Base-by-base conservation (phyloP, 2,888 invertebrate genomes). In the Anodontia alba region DNA sequence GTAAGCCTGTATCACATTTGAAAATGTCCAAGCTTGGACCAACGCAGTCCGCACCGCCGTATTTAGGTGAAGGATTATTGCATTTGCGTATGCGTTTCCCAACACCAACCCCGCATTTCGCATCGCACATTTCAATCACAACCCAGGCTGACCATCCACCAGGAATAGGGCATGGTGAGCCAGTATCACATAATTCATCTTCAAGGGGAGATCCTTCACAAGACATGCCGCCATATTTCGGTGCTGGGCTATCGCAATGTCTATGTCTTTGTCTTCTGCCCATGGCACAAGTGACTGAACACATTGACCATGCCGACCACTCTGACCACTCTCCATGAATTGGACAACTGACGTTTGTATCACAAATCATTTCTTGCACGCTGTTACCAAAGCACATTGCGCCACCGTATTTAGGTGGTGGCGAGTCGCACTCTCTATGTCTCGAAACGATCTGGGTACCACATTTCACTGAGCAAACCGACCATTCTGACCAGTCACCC, bases 71-170 rank as follows among this genome's bases (percentile, higher is more conserved):
- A 5, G 84, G 84, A 54, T 46, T 49, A 49, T 81, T 76, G 54
- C 84, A 84, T 17, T 29, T 17, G 15, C 84, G 68, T 17, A 49
- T 26, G 26, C 81, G 69, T 62, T 36, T 75, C 2, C 38, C 70
- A 15, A 62, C 33, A 23, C 84, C 81, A 2, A 29, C 1, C 20
- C 81, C 84, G 69, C 84, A 84, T 12, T 57, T 69, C 2, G 49
- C 84, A 12, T 81, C 76, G 46, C 84, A 84, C 15, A 42, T 12
- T 8, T 46, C 15, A 23, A 67, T 49, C 2, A 17, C 49, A 5
- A 49, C n/a, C 84, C 84, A 84, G 1, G 8, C 7, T 15, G 79
- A 79, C 84, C 84, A 84, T 0, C 72, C 79, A 0, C 84, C 84
- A 20, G 76, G 43, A 5, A 80, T 66, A 15, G 81, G 81, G 51